These are phyloP conservation scores for Neoaliturus tenellus DNA, from an alignment of 2,888 invertebrate species.

Conservation along the genomic window DNA sequence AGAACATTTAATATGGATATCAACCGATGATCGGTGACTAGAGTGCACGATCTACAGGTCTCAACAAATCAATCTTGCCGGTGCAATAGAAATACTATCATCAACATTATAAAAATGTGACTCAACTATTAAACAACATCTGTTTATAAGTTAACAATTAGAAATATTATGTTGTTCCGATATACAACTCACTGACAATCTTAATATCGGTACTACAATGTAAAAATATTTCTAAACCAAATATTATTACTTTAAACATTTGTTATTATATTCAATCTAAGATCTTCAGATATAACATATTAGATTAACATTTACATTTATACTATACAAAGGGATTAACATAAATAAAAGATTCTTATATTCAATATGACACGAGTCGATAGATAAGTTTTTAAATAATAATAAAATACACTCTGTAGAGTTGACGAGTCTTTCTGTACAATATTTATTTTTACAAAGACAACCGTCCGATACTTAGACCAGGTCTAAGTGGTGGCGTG, in stretches of 20 bases:
- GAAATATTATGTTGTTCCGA: slow-evolving; percentile 10
- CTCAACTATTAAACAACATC: slow-evolving; percentile 32
- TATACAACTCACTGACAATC: slow-evolving; percentile 7
- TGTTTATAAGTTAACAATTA: slow-evolving; percentile 43
- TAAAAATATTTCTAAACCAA: slow-evolving; percentile 48
- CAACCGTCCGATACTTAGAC: slow-evolving; percentile 44
- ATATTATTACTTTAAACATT: slow-evolving; percentile 23
- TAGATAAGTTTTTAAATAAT: slow-evolving; percentile 43
- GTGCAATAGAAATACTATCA: slow-evolving; percentile 42
- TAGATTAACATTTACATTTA: slow-evolving; percentile 31
- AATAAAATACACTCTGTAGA: slow-evolving; percentile 44
- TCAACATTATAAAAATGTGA: slow-evolving; percentile 49
- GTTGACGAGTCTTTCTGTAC: slow-evolving; percentile 31
- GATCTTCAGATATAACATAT: slow-evolving; percentile 43
- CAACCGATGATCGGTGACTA: slow-evolving; percentile 35
- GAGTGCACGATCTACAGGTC: slow-evolving; percentile 44
- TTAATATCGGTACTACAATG: slow-evolving; percentile 7
- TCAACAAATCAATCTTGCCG: slow-evolving; percentile 4
- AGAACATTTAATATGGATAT: slow-evolving; percentile 37
- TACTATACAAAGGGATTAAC: slow-evolving; percentile 45
- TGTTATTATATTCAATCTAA: slow-evolving; percentile 31
- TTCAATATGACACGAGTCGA: slow-evolving; percentile 51
- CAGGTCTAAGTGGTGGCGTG: slow-evolving; percentile 55
- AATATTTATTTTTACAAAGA: slow-evolving; percentile 36
- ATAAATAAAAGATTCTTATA: slow-evolving; percentile 51